phyloP scores from a whole-genome alignment of 1,140 invertebrate species.

The Elymnias hypermnestra region DNA sequence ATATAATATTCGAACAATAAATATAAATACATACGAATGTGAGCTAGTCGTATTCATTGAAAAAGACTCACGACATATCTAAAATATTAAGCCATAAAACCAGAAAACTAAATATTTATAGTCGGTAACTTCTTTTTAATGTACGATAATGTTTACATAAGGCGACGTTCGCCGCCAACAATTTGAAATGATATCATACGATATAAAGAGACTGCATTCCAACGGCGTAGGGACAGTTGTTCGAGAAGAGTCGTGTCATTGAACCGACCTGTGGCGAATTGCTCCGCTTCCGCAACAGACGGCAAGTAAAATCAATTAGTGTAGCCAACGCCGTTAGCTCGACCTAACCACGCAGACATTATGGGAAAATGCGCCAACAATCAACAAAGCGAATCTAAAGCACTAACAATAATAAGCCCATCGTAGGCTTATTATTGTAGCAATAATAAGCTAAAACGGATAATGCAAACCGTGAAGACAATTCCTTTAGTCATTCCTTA shows the following conservation, averaged over 20 bases:
- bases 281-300: constrained; percentile 52
- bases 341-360: constrained; percentile 25
- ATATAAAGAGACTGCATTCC: constrained; percentile 51
- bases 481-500: constrained; percentile 22
- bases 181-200: constrained; percentile 2
- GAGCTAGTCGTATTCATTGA: too few species aligned
- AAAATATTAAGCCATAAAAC: too few species aligned
- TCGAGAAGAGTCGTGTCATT: constrained; percentile 52
- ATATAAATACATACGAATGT: too few species aligned
- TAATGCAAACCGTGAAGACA: constrained; percentile 12
- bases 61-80: too few species aligned
- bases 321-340: constrained; percentile 34
- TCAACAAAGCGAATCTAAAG: constrained; percentile 18
- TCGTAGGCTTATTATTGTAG: too few species aligned
- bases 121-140: too few species aligned
- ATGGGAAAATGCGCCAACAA: constrained; percentile 23
- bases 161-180: too few species aligned
- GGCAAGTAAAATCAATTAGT: constrained; percentile 61
- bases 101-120: too few species aligned
- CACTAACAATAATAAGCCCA: constrained; percentile 12
- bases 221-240: constrained; percentile 38
- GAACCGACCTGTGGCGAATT: constrained; percentile 59
- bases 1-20: too few species aligned
- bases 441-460: background rate
- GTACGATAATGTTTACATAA: too few species aligned